Base-by-base conservation (phyloP, 2,888 invertebrate species). In the Zygothrica quintamaculata region DNA sequence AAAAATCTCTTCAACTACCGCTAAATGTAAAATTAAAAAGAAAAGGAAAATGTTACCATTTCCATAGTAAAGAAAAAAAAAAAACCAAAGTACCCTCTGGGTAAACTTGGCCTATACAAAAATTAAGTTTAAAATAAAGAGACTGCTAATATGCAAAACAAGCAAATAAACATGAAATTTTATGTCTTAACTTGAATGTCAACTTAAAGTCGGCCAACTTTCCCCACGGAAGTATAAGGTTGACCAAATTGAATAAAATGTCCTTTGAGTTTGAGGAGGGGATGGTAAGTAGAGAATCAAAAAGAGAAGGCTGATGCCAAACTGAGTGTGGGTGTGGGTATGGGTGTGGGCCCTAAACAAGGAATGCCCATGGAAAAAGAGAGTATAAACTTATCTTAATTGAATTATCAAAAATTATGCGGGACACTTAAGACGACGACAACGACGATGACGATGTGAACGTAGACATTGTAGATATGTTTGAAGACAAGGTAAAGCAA, bases 321-420 rank as follows among this genome's bases (percentile, higher is more conserved):
- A n/a, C n/a, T n/a, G n/a, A n/a, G n/a, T n/a, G n/a, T n/a, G 13
- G 13, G 22, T 3, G 16, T 22, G 11, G 22, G 13, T 15, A 12
- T 8, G 7, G 16, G 26, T 33, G 12, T 7, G 7, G 16, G 26
- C 33, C 37, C n/a, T 9, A n/a, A 15, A 43, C 36, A 22, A 42
- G 47, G 47, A 65, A 69, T 60, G 64, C 37, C 52, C 65, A 61
- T 39, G 42, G 29, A 29, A 44, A 55, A 37, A 44, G 61, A 39
- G 40, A 74, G 47, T 65, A 75, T 68, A 78, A 76, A 84, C 80
- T 84, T 80, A 80, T 80, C 84, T 80, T 84, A 80, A 80, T 80
- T 80, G 80, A 80, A 80, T 80, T 80, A 80, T 80, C 79, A 80
- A 80, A 79, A 78, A 78, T 78, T 78, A 78, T 78, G 78, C 77